Conservation (phyloP, 2,113 vertebrate species). For the Lichenostomus cassidix region DNA sequence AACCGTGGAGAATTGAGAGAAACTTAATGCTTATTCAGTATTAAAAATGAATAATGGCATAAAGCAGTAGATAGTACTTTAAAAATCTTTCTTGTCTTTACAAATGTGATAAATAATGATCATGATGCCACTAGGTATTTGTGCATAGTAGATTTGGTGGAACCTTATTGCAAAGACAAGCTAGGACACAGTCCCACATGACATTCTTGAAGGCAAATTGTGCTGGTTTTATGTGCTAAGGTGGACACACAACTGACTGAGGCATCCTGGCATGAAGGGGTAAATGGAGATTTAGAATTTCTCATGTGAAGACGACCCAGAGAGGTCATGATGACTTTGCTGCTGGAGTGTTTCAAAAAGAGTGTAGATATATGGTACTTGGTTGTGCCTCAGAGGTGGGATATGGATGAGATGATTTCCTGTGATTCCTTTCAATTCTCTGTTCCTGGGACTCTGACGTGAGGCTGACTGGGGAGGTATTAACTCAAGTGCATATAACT, state of each 20-base stretch:
- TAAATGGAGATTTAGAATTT: neutral
- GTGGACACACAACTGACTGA: neutral
- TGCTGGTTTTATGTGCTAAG: neutral
- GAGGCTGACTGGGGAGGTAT: neutral
- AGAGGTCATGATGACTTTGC: neutral
- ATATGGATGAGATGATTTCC: neutral
- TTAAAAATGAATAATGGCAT: neutral
- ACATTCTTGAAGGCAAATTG: neutral
- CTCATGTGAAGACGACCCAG: neutral
- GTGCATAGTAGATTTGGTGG: neutral
- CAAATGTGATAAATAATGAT: neutral
- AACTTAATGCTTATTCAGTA: neutral
- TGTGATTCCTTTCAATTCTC: neutral
- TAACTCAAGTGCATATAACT: constrained; percentile 34
- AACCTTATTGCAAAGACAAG: neutral
- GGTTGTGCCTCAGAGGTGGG: neutral
- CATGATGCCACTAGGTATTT: neutral
- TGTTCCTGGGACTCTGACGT: neutral
- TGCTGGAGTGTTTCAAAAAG: neutral
- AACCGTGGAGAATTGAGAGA: neutral
- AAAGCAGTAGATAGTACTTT: neutral
- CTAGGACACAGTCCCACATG: neutral
- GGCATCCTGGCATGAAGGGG: neutral
- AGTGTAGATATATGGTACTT: neutral
- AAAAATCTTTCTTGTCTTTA: neutral